phyloP scores from a whole-genome alignment of 2,797 vertebrate species.

The Loriculus beryllinus region DNA sequence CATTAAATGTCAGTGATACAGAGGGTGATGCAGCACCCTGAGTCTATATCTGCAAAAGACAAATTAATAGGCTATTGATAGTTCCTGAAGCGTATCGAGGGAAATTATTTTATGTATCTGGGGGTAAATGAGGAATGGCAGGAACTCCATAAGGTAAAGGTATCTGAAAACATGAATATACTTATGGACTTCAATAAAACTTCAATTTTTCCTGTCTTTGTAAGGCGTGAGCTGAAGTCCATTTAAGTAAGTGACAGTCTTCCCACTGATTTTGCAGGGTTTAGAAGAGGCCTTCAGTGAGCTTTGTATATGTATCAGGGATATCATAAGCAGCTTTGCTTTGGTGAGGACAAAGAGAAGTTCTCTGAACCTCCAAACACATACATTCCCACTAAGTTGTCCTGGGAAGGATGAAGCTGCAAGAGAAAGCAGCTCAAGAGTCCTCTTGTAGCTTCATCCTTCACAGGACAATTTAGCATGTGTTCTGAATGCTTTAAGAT shows the following conservation, averaged over 20 bases:
- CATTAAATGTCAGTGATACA: constrained; percentile 41
- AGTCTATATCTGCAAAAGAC: constrained; percentile 52
- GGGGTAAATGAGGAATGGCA: neutral
- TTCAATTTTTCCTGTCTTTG: neutral
- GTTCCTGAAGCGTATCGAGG: constrained; percentile 30
- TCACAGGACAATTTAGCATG: neutral
- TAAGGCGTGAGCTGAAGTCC: neutral
- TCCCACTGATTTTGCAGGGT: neutral
- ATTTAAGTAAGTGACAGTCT: neutral
- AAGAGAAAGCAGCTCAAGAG: neutral
- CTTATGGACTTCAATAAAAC: neutral
- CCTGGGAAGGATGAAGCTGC: neutral
- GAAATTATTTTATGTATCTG: constrained; percentile 28
- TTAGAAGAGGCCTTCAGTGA: neutral
- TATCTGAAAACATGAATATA: neutral
- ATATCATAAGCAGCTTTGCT: neutral
- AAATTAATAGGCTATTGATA: constrained; percentile 56
- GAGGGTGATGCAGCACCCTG: neutral
- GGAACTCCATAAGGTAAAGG: neutral
- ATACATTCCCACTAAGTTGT: neutral
- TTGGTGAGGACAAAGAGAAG: neutral
- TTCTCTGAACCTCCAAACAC: neutral
- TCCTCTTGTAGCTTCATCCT: neutral
- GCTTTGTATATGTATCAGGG: neutral
- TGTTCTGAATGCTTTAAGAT: neutral